Evolutionary conservation across 2,888 invertebrate genomes (phyloP).

Genomic region (Microplitis deprimator): DNA sequence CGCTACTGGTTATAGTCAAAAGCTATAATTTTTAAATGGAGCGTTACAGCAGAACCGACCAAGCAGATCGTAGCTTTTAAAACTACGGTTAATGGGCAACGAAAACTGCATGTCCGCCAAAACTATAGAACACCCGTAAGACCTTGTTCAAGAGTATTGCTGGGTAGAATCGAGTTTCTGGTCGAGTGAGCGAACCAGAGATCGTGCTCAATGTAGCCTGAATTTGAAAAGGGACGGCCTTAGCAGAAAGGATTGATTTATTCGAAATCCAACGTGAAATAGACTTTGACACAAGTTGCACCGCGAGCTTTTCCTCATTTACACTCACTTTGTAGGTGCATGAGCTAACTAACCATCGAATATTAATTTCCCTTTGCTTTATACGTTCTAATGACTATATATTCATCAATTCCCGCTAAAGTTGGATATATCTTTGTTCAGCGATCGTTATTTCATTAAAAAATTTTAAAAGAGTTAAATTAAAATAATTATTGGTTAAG

Average conservation of each 20-base stretch:
- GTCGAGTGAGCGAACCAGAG: slow-evolving; percentile 50
- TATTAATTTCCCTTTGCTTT: not conserved
- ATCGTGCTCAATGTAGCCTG: slow-evolving; percentile 56
- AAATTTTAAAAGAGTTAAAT: slow-evolving; percentile 3
- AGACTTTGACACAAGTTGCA: slow-evolving; percentile 4
- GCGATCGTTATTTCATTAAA: slow-evolving; percentile 17
- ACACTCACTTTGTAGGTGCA: not conserved
- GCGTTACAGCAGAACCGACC: not conserved
- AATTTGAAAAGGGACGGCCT: slow-evolving; percentile 44
- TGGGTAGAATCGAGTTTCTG: slow-evolving; percentile 52
- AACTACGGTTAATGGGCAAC: slow-evolving; percentile 29
- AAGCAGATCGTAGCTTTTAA: slow-evolving; percentile 34
- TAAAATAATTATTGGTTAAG: not conserved
- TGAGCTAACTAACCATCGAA: not conserved
- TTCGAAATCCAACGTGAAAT: not conserved
- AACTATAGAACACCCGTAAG: slow-evolving; percentile 5
- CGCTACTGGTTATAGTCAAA: not conserved
- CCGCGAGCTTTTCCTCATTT: not conserved
- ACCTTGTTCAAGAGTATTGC: slow-evolving; percentile 7
- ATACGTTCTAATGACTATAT: too few species aligned
- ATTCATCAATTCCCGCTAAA: not conserved
- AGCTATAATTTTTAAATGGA: slow-evolving; percentile 11
- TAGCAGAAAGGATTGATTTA: slow-evolving; percentile 32
- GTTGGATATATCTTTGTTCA: not conserved
- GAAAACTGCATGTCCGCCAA: slow-evolving; percentile 10